Evolutionary conservation across 1,140 invertebrate genomes (phyloP).

Genomic region (Chironomus tepperi): DNA sequence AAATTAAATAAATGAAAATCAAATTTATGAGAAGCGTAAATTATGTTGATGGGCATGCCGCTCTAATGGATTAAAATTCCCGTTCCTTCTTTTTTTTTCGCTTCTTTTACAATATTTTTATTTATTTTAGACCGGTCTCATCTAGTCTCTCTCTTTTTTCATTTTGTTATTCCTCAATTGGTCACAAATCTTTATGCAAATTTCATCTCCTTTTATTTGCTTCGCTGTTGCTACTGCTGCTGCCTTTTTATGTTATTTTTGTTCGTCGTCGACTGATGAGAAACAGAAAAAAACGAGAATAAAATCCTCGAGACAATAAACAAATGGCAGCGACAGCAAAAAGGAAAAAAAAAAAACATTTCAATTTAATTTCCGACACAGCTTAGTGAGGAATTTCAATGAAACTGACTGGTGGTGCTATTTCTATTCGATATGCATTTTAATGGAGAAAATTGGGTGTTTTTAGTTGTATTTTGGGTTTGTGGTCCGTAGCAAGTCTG

Average conservation of each 20-base stretch:
- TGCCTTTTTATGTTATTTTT: not conserved
- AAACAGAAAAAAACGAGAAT: not conserved
- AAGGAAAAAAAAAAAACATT: not conserved
- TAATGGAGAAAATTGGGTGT: too few species aligned
- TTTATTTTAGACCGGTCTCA: not conserved
- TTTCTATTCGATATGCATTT: too few species aligned
- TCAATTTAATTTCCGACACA: constrained; percentile 13
- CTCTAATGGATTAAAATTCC: constrained; percentile 14
- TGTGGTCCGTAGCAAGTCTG: too few species aligned
- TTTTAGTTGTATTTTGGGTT: too few species aligned
- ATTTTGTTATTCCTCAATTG: not conserved
- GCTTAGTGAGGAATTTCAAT: constrained; percentile 1
- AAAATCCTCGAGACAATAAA: not conserved
- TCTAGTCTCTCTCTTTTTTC: not conserved
- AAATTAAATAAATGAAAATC: not conserved
- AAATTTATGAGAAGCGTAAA: constrained; percentile 9
- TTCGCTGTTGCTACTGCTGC: not conserved
- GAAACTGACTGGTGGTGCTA: not conserved
- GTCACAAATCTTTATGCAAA: constrained; percentile 13
- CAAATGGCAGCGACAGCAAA: not conserved
- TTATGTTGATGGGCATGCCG: constrained; percentile 6
- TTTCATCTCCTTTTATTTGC: constrained; percentile 2
- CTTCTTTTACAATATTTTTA: not conserved
- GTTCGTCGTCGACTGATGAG: not conserved
- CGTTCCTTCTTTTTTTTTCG: not conserved